Percentiles rank a stretch among this genome's conserved stretches.
phyloP scores from a whole-genome alignment of 2,113 vertebrate genomes.

The Crocuta crocuta region DNA sequence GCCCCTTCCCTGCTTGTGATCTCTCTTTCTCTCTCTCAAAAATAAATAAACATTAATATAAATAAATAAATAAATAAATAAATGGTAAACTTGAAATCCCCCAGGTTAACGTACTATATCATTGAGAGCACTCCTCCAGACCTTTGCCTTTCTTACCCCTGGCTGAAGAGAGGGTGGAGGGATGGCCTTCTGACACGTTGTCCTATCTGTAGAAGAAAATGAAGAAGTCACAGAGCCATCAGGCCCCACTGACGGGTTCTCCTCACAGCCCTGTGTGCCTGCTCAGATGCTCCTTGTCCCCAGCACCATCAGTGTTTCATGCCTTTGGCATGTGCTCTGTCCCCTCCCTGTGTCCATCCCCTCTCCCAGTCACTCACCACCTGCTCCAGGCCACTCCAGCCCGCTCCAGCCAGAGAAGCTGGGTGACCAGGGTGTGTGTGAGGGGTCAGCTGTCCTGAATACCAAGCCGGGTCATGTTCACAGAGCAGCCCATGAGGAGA shows the following conservation, averaged over 20 bases:
- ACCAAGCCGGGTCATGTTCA: neutral
- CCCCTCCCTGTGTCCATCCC: too few relatives aligned
- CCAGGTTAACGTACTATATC: neutral
- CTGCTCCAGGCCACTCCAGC: neutral
- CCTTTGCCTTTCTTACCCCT: neutral
- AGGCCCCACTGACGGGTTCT: accelerated
- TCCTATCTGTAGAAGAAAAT: neutral
- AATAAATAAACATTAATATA: too few relatives aligned
- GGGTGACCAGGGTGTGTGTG: too few relatives aligned
- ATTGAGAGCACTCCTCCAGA: neutral
- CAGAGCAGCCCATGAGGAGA: neutral
- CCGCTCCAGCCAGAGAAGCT: neutral
- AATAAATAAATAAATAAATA: too few relatives aligned
- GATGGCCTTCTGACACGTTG: neutral
- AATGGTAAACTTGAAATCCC: too few relatives aligned
- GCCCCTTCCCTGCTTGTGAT: too few relatives aligned
- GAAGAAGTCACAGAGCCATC: neutral
- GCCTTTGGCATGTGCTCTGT: neutral
- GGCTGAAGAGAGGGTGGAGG: too few relatives aligned
- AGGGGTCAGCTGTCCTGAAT: neutral
- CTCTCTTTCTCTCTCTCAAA: too few relatives aligned
- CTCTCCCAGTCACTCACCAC: neutral
- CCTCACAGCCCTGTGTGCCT: neutral
- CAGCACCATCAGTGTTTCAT: too few relatives aligned
- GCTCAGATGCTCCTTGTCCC: neutral